phyloP scores from a whole-genome alignment of 2,888 invertebrate genomes.

The Muschampia plurimacula region DNA sequence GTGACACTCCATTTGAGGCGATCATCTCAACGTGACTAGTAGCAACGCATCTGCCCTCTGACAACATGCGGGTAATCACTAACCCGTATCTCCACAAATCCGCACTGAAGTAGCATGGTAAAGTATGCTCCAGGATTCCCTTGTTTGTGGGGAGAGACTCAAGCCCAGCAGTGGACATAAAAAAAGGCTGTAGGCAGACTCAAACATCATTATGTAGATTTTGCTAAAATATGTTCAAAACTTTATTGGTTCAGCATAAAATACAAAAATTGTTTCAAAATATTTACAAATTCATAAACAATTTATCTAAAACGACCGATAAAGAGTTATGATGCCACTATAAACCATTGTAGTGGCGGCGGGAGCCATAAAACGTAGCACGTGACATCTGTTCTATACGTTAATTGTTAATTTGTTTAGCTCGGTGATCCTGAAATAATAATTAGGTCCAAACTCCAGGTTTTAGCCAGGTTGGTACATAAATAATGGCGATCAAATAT shows the following conservation, averaged over 20 bases:
- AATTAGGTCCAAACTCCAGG: conserved; percentile 23
- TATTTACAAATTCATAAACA: conserved; percentile 12
- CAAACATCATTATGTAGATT: background rate
- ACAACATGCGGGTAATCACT: too few relatives aligned
- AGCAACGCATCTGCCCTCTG: too few relatives aligned
- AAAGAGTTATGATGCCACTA: conserved; percentile 27
- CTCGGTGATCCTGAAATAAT: conserved; percentile 32
- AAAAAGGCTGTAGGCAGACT: too few relatives aligned
- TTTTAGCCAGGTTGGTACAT: conserved; percentile 14
- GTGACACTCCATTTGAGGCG: too few relatives aligned
- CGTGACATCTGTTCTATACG: conserved; percentile 31
- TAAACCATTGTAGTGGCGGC: conserved; percentile 34
- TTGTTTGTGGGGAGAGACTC: too few relatives aligned
- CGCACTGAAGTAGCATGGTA: too few relatives aligned
- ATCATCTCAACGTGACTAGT: too few relatives aligned
- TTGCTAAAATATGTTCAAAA: background rate
- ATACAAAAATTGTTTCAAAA: background rate
- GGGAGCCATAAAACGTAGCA: conserved; percentile 30
- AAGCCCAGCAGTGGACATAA: too few relatives aligned
- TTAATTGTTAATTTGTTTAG: conserved; percentile 37
- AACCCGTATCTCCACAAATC: too few relatives aligned
- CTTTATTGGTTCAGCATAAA: background rate
- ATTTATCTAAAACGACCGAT: conserved; percentile 32
- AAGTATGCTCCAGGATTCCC: too few relatives aligned
- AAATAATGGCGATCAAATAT: conserved; percentile 24